Evolutionary conservation across 2,797 vertebrate species (phyloP).

Genomic region (Callimico goeldii): DNA sequence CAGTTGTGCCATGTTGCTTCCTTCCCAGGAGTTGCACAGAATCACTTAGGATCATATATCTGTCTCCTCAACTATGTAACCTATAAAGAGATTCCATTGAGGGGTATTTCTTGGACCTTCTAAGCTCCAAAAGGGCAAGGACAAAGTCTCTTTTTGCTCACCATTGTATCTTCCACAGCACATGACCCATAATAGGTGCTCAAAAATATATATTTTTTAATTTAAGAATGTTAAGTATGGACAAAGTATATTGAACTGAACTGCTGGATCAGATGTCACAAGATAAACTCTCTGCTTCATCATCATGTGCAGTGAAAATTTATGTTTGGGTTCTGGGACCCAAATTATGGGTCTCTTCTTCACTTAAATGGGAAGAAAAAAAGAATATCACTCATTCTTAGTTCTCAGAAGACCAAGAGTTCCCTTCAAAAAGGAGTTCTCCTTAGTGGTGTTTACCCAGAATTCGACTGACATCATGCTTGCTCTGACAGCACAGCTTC

Average conservation of each 20-base stretch:
- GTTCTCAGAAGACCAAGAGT: background rate
- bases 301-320: background rate
- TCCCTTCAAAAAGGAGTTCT: background rate
- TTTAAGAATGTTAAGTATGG: background rate
- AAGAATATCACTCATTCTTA: background rate
- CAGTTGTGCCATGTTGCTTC: fast-evolving
- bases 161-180: background rate
- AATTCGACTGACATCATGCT: background rate
- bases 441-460: background rate
- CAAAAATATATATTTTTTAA: background rate
- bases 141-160: background rate
- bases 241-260: background rate
- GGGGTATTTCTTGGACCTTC: background rate
- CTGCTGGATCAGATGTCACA: background rate
- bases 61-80: background rate
- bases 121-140: background rate
- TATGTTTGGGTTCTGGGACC: background rate
- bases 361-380: background rate
- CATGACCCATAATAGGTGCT: background rate
- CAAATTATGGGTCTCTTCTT: background rate
- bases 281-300: background rate
- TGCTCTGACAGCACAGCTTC: background rate
- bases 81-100: background rate
- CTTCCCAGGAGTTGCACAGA: background rate
- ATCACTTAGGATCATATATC: background rate